Evolutionary conservation across 2,797 vertebrate species (phyloP).

Genomic region (Gobionotothen gibberifrons): DNA sequence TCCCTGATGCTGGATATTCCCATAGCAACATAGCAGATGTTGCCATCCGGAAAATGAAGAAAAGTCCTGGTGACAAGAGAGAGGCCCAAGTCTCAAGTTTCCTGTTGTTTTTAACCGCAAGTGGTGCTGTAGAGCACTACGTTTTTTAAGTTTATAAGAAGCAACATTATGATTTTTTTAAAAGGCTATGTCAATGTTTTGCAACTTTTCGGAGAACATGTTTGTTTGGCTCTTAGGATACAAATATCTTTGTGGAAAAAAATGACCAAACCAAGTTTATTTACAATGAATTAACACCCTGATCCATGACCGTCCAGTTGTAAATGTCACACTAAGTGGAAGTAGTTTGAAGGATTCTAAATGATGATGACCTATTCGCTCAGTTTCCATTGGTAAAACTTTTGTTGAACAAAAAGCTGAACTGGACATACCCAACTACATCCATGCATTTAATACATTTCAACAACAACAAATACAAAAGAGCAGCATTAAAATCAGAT

Average conservation of each 20-base stretch:
- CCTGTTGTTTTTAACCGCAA: conserved; percentile 8
- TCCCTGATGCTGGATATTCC: conserved; percentile 39
- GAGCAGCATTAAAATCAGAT: neutral
- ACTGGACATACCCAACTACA: neutral
- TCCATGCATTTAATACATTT: neutral
- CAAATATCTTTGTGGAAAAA: neutral
- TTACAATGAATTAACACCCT: neutral
- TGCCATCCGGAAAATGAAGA: conserved; percentile 22
- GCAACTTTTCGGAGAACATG: neutral
- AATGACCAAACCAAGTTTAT: neutral
- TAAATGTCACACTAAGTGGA: neutral
- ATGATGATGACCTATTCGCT: neutral
- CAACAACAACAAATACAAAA: neutral
- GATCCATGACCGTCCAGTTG: neutral
- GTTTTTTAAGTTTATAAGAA: neutral
- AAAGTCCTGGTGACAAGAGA: conserved; percentile 18
- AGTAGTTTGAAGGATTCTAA: neutral
- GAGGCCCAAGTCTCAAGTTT: conserved; percentile 9
- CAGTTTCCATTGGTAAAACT: neutral
- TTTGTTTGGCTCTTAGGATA: neutral
- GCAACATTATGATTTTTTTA: neutral
- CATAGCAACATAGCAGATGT: conserved; percentile 47
- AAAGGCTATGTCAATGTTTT: neutral
- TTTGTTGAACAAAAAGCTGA: neutral
- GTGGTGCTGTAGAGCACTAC: conserved; percentile 6